A percentile compares a stretch with the other conserved stretches of the same genome.
Evolutionary conservation across 2,888 invertebrate species (phyloP).

Genomic region (Chironomus riparius): DNA sequence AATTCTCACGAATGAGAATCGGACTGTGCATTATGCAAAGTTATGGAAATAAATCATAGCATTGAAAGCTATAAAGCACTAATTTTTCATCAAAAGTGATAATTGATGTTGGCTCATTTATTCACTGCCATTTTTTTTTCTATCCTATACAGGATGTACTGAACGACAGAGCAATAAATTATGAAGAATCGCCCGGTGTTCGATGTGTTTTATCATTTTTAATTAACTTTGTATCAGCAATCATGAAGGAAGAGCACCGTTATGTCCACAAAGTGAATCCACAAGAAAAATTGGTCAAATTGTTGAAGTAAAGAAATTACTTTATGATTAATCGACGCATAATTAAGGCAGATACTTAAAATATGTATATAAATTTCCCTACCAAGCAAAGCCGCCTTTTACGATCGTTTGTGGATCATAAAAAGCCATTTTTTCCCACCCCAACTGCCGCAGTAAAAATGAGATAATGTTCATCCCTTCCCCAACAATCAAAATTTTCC

Average conservation of each 20-base stretch:
- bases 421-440: too few species aligned
- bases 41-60: background rate
- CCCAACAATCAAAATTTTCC: too few species aligned
- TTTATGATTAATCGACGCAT: constrained; percentile 19
- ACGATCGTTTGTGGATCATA: background rate
- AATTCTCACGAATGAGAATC: too few species aligned
- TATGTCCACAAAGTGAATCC: background rate
- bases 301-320: background rate
- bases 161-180: too few species aligned
- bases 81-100: constrained; percentile 27
- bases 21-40: background rate
- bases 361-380: background rate
- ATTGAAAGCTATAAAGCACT: background rate
- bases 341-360: constrained; percentile 2
- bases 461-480: too few species aligned
- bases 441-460: too few species aligned
- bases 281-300: too few species aligned
- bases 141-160: background rate
- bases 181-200: background rate
- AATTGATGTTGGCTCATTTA: constrained; percentile 25
- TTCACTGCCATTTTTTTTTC: background rate
- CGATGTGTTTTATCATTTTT: constrained; percentile 24
- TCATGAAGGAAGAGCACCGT: too few species aligned
- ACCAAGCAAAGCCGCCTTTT: background rate
- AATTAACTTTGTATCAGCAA: constrained; percentile 12